Percentiles rank a stretch among this genome's conserved stretches.
phyloP scores from a whole-genome alignment of 2,888 invertebrate species.

The Acronicta leporina region DNA sequence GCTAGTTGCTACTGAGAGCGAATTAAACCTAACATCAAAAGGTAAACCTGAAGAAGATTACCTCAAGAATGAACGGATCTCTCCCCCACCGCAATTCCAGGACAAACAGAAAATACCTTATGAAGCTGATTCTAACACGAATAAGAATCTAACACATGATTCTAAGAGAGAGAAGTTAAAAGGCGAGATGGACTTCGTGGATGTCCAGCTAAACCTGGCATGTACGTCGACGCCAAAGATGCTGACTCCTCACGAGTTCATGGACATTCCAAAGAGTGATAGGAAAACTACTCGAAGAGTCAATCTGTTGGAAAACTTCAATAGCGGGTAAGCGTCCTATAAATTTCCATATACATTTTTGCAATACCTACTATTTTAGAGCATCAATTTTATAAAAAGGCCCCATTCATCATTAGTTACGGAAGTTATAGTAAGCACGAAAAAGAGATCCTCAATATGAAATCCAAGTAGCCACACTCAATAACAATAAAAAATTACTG shows the following conservation, averaged over 20 bases:
- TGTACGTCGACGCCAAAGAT: slow-evolving; percentile 87
- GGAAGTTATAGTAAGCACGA: neutral
- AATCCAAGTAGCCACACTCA: neutral
- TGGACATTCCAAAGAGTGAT: slow-evolving; percentile 71
- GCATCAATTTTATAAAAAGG: too few species aligned
- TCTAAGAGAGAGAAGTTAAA: slow-evolving; percentile 86
- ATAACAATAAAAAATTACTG: too few species aligned
- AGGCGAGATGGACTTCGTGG: slow-evolving; percentile 78
- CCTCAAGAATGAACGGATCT: slow-evolving; percentile 73
- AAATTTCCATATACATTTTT: neutral
- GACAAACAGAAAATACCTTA: slow-evolving; percentile 79
- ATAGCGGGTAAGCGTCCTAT: slow-evolving; percentile 78
- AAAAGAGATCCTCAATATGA: neutral
- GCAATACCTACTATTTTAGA: too few species aligned
- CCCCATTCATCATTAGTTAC: neutral
- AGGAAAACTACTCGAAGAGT: slow-evolving; percentile 72
- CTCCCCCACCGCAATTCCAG: slow-evolving; percentile 85
- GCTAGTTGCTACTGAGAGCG: slow-evolving; percentile 71
- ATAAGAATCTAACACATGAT: slow-evolving; percentile 79
- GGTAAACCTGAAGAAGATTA: slow-evolving; percentile 65
- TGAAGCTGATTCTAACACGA: slow-evolving; percentile 73
- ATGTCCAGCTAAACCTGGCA: slow-evolving; percentile 81
- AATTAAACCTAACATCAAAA: slow-evolving; percentile 66
- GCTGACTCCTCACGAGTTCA: slow-evolving; percentile 80
- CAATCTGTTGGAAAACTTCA: slow-evolving; percentile 82